Evolutionary conservation across 2,113 vertebrate species (phyloP).

Genomic region (Hystrix cristata): DNA sequence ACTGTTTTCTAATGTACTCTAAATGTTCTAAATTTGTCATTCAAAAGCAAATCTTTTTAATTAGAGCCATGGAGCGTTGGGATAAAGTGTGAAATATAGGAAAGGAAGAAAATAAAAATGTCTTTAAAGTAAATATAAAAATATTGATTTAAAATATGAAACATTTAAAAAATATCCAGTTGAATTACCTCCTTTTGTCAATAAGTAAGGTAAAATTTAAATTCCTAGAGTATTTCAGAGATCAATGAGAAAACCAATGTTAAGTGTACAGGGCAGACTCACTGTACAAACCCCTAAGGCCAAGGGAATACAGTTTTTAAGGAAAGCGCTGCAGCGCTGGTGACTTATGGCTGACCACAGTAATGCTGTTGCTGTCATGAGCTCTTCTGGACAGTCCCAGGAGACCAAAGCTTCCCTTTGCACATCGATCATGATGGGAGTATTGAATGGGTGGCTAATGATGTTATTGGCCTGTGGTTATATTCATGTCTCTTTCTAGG

Average conservation of each 20-base stretch:
- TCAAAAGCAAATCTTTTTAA: slow-evolving; percentile 20
- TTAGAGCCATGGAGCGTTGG: background rate
- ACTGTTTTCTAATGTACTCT: background rate
- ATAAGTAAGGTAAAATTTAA: slow-evolving; percentile 37
- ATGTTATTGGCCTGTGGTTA: slow-evolving; percentile 68
- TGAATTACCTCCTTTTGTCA: background rate
- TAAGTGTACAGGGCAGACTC: background rate
- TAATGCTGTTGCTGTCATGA: slow-evolving; percentile 55
- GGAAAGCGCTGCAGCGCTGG: background rate
- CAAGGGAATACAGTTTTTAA: background rate
- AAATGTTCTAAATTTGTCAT: background rate
- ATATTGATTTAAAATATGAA: background rate
- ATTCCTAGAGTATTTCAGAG: background rate
- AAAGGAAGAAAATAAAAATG: slow-evolving; percentile 30
- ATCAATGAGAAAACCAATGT: background rate
- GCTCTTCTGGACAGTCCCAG: slow-evolving; percentile 18
- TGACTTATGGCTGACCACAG: slow-evolving; percentile 2
- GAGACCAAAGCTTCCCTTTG: slow-evolving; percentile 19
- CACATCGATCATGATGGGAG: slow-evolving; percentile 49
- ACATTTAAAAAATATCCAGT: background rate
- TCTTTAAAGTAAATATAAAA: slow-evolving; percentile 27
- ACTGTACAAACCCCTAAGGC: background rate
- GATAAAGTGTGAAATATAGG: background rate
- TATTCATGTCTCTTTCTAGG: slow-evolving; percentile 66
- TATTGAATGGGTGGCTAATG: slow-evolving; percentile 74